Base-by-base conservation (phyloP, 2,113 vertebrate genomes). In the Azemiops feae region DNA sequence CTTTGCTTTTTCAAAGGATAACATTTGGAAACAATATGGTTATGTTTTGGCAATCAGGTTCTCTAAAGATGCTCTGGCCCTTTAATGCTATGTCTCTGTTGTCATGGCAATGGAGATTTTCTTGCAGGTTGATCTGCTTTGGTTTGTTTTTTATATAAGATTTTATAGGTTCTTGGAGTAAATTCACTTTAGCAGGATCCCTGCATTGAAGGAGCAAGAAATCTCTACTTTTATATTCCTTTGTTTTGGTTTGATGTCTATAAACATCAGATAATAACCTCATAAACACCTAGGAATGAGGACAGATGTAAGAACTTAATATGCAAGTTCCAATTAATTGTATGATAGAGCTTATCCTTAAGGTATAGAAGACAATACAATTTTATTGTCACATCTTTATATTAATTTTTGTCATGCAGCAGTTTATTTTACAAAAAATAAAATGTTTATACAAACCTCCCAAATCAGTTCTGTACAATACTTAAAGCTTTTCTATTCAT, bases 81-180 rank as follows among this genome's bases (percentile, higher is more conserved):
- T 97, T 96, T 96, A 97, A 96, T 94, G 45, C 95, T 97, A 64
- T 95, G 89, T 94, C 97, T 95, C 96, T 95, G 97, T 98, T 98
- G 97, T 97, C 97, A 98, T 98, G 97, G 97, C 97, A 98, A 97
- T 97, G 69, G 58, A 93, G 87, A 92, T 93, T 96, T 97, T 97
- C 91, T 96, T 94, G 94, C 94, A 96, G 92, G 64, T 96, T 97
- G 97, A 95, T 97, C 95, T 97, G 91, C 94, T 95, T 89, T 96
- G 90, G 86, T 96, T 96, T 96, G 93, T 95, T 97, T 98, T 97
- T 97, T 97, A 96, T 97, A 97, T 94, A 95, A 52, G 94, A 95
- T 93, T 86, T 81, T 90, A 93, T 52, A 90, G 89, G 55, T 88
- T 94, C 94, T 96, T 92, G 39, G 95, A 96, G 95, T 91, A 96